phyloP scores from a whole-genome alignment of 2,113 vertebrate species.

The Myiozetetes cayanensis region DNA sequence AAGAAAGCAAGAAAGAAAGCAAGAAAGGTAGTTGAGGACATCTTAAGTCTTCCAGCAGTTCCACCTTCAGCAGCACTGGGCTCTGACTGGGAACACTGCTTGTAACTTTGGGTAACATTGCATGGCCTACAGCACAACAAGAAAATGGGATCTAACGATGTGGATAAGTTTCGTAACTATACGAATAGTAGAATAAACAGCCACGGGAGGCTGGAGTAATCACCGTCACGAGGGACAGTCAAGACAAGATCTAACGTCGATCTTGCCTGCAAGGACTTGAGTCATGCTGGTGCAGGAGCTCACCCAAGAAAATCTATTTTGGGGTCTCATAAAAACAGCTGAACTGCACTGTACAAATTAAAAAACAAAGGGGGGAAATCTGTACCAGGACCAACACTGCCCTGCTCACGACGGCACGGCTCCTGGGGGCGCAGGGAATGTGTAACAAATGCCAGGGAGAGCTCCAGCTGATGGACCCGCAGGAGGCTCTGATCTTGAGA shows the following conservation, averaged over 20 bases:
- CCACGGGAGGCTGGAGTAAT: constrained; percentile 28
- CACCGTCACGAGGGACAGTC: constrained; percentile 35
- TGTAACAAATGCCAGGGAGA: background rate
- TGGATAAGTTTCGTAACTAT: constrained; percentile 33
- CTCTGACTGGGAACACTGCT: background rate
- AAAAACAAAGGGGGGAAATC: background rate
- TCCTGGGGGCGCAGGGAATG: background rate
- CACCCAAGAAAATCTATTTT: constrained; percentile 13
- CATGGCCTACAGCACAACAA: constrained; percentile 29
- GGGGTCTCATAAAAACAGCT: constrained; percentile 18
- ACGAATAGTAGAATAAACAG: constrained; percentile 45
- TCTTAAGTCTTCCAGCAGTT: background rate
- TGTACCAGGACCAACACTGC: background rate
- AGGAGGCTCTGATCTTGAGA: background rate
- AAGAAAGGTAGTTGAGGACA: background rate
- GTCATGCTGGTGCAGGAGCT: constrained; percentile 28
- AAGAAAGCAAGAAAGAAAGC: background rate
- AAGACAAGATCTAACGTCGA: constrained; percentile 30
- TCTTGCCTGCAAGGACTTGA: constrained; percentile 33
- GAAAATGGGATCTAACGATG: constrained; percentile 34
- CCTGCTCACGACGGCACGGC: background rate
- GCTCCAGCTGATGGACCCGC: background rate
- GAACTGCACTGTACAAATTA: background rate
- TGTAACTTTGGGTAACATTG: background rate
- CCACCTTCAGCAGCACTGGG: background rate